These are phyloP conservation scores for Crocidura indochinensis DNA, from an alignment of 2,797 vertebrate species.

Conservation along the genomic window DNA sequence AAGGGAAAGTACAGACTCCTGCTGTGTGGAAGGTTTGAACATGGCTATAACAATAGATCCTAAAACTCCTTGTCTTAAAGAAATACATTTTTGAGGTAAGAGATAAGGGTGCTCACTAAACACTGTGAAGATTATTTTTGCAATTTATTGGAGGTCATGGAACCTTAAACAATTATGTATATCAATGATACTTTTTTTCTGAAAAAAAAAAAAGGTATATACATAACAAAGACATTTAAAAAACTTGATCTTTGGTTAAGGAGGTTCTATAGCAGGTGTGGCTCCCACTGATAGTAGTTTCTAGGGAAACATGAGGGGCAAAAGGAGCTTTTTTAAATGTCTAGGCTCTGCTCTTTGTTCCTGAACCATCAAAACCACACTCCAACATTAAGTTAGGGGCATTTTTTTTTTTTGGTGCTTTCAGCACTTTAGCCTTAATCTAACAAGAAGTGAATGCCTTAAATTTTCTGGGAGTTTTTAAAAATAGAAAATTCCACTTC, in stretches of 20 bases:
- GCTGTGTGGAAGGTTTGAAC: background rate
- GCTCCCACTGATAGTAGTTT: fast-evolving
- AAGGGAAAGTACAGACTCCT: no score
- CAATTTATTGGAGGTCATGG: background rate
- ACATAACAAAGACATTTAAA: background rate
- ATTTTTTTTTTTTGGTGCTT: background rate
- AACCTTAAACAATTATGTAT: background rate
- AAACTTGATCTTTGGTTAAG: background rate
- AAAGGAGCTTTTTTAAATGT: background rate
- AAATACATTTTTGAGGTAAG: background rate
- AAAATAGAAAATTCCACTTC: conserved; percentile 80
- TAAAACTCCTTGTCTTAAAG: background rate
- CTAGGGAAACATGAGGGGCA: background rate
- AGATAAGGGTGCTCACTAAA: background rate
- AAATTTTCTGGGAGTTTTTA: conserved; percentile 72
- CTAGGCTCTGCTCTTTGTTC: conserved; percentile 39
- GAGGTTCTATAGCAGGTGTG: background rate
- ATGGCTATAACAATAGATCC: background rate
- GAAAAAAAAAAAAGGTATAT: background rate
- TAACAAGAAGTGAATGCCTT: conserved; percentile 61
- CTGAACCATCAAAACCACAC: background rate
- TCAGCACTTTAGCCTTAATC: conserved; percentile 14
- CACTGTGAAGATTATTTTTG: background rate
- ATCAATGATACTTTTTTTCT: background rate
- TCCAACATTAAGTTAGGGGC: background rate